Evolutionary conservation across 2,797 vertebrate species (phyloP).

Genomic region (Clarias laeviceps): DNA sequence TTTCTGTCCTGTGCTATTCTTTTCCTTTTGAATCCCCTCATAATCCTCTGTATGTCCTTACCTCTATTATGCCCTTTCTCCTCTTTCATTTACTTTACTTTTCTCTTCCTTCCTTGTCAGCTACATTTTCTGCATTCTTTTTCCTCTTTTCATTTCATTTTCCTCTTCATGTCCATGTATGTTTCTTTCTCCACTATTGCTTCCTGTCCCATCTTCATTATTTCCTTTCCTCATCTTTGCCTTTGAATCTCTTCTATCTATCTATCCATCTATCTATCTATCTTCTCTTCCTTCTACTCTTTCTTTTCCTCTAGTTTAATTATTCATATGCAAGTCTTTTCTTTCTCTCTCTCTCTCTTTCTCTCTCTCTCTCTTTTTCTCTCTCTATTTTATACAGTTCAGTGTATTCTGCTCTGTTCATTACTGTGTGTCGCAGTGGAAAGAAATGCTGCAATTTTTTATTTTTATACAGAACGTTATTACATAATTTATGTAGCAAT

Average conservation of each 20-base stretch:
- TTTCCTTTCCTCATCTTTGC: too few relatives aligned
- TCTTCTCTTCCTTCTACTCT: neutral
- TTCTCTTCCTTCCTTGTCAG: neutral
- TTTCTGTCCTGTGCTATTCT: neutral
- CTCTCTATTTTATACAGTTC: neutral
- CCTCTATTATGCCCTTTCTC: neutral
- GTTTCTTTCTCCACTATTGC: neutral
- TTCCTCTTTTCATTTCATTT: neutral
- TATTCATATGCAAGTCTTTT: neutral
- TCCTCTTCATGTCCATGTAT: neutral
- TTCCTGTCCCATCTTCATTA: neutral
- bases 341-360: neutral
- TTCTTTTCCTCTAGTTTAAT: neutral
- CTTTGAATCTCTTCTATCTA: neutral
- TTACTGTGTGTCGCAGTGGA: neutral
- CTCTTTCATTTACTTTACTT: neutral
- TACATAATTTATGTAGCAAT: conserved; percentile 14
- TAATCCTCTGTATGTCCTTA: neutral
- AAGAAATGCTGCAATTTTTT: conserved; percentile 10
- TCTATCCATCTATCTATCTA: neutral
- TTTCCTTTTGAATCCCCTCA: neutral
- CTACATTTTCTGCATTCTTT: neutral
- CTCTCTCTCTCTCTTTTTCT: neutral
- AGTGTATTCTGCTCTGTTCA: neutral
- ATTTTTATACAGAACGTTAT: conserved; percentile 14